phyloP scores from a whole-genome alignment of 1,140 invertebrate species.

The Penaeus indicus region DNA sequence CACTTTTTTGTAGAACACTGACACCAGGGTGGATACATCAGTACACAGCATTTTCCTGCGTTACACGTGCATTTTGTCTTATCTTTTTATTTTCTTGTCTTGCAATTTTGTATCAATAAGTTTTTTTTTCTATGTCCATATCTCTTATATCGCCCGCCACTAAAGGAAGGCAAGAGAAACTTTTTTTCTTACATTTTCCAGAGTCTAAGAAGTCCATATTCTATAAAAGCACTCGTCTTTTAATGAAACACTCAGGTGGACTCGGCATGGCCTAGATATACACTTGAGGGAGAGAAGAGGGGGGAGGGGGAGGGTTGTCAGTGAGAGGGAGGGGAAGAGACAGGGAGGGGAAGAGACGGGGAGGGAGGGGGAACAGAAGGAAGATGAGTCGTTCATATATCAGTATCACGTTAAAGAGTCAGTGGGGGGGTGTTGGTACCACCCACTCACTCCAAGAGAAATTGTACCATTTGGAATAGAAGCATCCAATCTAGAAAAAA shows the following conservation, averaged over 20 bases:
- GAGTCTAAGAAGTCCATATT: conserved; percentile 50
- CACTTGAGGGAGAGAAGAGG: too few species aligned
- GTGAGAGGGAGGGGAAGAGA: too few species aligned
- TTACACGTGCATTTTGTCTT: conserved; percentile 40
- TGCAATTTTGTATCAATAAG: conserved; percentile 8
- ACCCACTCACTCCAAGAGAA: too few species aligned
- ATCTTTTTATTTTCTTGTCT: conserved; percentile 1
- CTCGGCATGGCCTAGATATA: too few species aligned
- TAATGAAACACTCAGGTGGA: background rate
- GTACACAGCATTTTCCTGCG: conserved; percentile 56
- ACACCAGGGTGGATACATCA: conserved; percentile 61
- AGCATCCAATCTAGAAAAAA: too few species aligned
- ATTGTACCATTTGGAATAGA: too few species aligned
- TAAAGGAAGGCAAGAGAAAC: conserved; percentile 34
- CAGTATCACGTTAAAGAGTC: too few species aligned
- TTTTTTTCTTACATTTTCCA: conserved; percentile 4
- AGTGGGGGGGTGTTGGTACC: too few species aligned
- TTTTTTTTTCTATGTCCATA: conserved; percentile 30
- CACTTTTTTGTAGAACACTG: conserved; percentile 62
- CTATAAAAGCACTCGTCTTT: background rate
- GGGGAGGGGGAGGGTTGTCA: too few species aligned
- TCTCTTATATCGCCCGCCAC: conserved; percentile 38
- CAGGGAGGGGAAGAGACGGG: too few species aligned
- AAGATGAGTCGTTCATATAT: too few species aligned
- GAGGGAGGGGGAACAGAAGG: too few species aligned